These are phyloP conservation scores for Halcyon smyrnensis DNA, from an alignment of 2,797 vertebrate species.

Conservation along the genomic window DNA sequence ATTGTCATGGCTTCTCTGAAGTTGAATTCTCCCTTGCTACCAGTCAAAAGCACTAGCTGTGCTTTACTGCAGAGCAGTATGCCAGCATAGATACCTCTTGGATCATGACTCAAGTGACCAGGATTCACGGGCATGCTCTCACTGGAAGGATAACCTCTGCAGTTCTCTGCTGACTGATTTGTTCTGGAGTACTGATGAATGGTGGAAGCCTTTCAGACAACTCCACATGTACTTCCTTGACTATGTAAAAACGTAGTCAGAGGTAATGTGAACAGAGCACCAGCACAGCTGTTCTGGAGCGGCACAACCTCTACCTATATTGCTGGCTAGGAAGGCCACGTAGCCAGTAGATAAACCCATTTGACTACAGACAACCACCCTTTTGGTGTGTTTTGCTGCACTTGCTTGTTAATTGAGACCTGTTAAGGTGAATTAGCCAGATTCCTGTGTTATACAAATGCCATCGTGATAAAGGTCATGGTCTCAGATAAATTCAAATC, in stretches of 20 bases:
- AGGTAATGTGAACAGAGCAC: neutral
- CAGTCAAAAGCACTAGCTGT: neutral
- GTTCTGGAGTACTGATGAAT: neutral
- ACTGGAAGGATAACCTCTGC: neutral
- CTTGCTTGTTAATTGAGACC: neutral
- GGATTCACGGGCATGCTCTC: neutral
- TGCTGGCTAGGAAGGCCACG: neutral
- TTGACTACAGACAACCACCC: neutral
- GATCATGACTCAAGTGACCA: neutral
- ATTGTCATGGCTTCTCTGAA: neutral
- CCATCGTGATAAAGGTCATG: neutral
- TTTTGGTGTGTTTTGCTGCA: neutral
- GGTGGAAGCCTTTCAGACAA: neutral
- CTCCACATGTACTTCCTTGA: neutral
- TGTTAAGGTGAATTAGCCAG: neutral
- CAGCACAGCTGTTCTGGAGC: neutral
- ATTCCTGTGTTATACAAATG: rapidly evolving
- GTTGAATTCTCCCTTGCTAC: neutral
- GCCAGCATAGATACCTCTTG: neutral
- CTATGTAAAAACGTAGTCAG: neutral
- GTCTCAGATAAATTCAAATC: neutral
- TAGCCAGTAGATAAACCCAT: neutral
- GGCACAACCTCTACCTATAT: neutral
- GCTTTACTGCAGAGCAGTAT: neutral
- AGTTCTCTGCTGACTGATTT: neutral